phyloP scores from a whole-genome alignment of 2,888 invertebrate species.

The Andrena camellia region DNA sequence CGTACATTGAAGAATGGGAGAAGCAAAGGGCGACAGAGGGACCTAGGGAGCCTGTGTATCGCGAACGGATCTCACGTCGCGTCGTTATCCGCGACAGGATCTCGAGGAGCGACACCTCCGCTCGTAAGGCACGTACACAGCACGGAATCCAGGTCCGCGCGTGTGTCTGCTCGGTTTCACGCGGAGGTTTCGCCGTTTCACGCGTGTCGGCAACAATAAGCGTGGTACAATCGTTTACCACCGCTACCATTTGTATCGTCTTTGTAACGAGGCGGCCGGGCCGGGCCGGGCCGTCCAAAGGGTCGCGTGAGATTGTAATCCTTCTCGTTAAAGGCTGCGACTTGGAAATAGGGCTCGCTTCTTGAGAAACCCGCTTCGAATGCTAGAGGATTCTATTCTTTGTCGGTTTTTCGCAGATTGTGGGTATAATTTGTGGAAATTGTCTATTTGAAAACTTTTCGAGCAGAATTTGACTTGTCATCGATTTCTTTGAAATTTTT shows the following conservation, averaged over 20 bases:
- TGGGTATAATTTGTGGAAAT: too few relatives aligned
- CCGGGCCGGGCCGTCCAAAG: conserved; percentile 20
- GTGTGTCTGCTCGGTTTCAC: conserved; percentile 35
- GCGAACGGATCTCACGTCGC: conserved; percentile 68
- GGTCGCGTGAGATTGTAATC: conserved; percentile 27
- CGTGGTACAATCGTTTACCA: conserved; percentile 47
- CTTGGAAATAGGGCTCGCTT: background rate
- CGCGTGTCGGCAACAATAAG: conserved; percentile 58
- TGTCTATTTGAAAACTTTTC: too few relatives aligned
- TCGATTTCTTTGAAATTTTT: too few relatives aligned
- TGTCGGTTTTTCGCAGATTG: too few relatives aligned
- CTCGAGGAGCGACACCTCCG: conserved; percentile 57
- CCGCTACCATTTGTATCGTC: conserved; percentile 51
- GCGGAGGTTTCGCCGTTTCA: conserved; percentile 46
- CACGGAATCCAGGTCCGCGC: conserved; percentile 36
- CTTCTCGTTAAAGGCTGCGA: conserved; percentile 17
- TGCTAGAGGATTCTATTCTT: too few relatives aligned
- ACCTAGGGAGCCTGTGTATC: conserved; percentile 54
- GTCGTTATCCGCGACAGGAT: conserved; percentile 65
- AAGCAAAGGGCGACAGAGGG: conserved; percentile 44
- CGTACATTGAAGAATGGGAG: conserved; percentile 31
- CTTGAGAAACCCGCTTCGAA: background rate
- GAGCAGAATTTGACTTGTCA: too few relatives aligned
- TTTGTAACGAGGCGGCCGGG: conserved; percentile 30
- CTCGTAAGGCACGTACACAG: conserved; percentile 42